These are phyloP conservation scores for Rhinogobio ventralis DNA, from an alignment of 2,797 vertebrate genomes.

Conservation along the genomic window DNA sequence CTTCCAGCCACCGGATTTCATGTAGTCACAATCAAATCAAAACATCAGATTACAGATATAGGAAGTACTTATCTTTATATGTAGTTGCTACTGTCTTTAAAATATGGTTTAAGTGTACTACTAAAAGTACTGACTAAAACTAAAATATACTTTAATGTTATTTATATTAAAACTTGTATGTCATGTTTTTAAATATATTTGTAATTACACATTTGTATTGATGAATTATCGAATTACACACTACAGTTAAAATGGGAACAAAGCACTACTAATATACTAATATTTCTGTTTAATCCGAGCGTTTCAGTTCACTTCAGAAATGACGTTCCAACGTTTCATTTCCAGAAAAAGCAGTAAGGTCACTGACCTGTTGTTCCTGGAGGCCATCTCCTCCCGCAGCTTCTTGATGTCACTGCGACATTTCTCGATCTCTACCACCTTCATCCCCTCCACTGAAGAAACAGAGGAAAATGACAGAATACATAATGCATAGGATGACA, in stretches of 20 bases:
- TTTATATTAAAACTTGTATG: no score
- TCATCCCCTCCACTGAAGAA: constrained; percentile 90
- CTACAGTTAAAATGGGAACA: neutral
- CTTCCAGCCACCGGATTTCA: neutral
- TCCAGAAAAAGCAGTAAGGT: neutral
- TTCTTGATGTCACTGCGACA: constrained; percentile 94
- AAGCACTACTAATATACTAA: neutral
- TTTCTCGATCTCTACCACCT: constrained; percentile 96
- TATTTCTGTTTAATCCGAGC: neutral
- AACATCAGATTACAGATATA: no score
- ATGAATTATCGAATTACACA: no score
- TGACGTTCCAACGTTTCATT: no score
- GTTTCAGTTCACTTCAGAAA: neutral
- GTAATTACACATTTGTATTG: no score
- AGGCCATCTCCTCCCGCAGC: constrained; percentile 91
- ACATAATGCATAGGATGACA: neutral
- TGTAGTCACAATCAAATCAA: neutral
- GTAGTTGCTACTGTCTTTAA: no score
- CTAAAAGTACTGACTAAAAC: no score
- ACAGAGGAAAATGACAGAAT: neutral
- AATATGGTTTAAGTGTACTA: no score
- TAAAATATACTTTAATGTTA: no score
- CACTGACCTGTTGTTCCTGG: constrained; percentile 79
- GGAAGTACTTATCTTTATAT: no score
- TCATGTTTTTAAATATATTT: no score